Evolutionary conservation across 2,888 invertebrate species (phyloP).

Genomic region (Pristionchus arcanus): DNA sequence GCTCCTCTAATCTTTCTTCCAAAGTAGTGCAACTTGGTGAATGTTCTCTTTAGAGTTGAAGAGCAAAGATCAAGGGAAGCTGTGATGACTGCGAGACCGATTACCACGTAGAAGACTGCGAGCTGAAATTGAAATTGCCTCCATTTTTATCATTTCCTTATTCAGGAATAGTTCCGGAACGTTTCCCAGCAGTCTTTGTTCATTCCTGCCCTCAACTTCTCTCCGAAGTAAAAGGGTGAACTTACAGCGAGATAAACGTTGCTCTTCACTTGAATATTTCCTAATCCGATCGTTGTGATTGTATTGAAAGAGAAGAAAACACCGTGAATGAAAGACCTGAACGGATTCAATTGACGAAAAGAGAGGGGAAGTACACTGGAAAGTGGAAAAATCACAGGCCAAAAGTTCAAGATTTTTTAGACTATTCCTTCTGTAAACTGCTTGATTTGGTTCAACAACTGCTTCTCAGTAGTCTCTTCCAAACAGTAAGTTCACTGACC

Average conservation of each 20-base stretch:
- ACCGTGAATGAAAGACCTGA: conserved; percentile 79
- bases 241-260: conserved; percentile 57
- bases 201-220: background rate
- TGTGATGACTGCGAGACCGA: conserved; percentile 79
- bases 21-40: conserved; percentile 79
- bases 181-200: background rate
- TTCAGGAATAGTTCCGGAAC: no score
- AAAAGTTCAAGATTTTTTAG: conserved; percentile 2
- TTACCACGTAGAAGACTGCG: conserved; percentile 79
- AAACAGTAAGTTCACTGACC: conserved; percentile 63
- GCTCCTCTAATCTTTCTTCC: conserved; percentile 62
- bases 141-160: no score
- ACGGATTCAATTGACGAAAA: conserved; percentile 32
- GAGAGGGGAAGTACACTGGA: background rate
- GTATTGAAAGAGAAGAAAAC: conserved; percentile 80
- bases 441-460: background rate
- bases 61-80: conserved; percentile 79
- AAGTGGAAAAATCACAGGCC: background rate
- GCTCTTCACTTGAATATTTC: conserved; percentile 77
- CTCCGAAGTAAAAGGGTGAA: background rate
- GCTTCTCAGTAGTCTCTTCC: background rate
- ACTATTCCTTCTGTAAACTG: background rate
- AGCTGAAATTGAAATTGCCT: conserved; percentile 65
- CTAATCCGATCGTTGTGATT: conserved; percentile 79
- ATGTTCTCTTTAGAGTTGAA: conserved; percentile 79